Evolutionary conservation across 2,797 vertebrate species (phyloP).

Genomic region (Uromys caudimaculatus): DNA sequence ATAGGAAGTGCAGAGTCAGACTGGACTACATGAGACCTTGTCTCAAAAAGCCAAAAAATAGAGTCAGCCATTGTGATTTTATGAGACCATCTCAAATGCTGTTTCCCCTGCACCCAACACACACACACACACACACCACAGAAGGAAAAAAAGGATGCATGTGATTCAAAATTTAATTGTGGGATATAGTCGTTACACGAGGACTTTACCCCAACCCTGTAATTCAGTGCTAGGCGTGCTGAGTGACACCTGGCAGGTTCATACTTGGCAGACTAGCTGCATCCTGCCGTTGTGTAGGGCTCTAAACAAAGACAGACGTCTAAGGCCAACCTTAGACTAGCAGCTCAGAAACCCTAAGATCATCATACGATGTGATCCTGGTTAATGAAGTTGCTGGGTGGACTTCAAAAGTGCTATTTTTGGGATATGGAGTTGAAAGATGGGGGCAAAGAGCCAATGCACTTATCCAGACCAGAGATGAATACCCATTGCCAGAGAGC

Average conservation of each 20-base stretch:
- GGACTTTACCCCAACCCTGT: neutral
- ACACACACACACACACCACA: neutral
- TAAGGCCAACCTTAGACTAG: neutral
- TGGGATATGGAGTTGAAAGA: neutral
- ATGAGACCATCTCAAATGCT: neutral
- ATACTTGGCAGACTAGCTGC: neutral
- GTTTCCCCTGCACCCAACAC: no score
- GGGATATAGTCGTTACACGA: neutral
- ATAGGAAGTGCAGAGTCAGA: neutral
- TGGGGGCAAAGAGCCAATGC: neutral
- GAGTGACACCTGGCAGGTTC: neutral
- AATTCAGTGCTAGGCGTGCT: neutral
- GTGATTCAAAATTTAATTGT: neutral
- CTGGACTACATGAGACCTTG: neutral
- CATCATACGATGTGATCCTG: neutral
- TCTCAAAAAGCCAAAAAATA: neutral
- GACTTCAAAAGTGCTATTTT: neutral
- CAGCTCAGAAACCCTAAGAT: neutral
- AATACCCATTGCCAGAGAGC: neutral
- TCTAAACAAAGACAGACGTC: neutral
- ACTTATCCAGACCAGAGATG: neutral
- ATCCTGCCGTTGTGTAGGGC: neutral
- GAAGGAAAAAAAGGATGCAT: neutral
- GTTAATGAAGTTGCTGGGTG: neutral
- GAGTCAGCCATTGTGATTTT: neutral